These are phyloP conservation scores for Gambusia holbrooki DNA, from an alignment of 2,113 vertebrate genomes.

Conservation along the genomic window DNA sequence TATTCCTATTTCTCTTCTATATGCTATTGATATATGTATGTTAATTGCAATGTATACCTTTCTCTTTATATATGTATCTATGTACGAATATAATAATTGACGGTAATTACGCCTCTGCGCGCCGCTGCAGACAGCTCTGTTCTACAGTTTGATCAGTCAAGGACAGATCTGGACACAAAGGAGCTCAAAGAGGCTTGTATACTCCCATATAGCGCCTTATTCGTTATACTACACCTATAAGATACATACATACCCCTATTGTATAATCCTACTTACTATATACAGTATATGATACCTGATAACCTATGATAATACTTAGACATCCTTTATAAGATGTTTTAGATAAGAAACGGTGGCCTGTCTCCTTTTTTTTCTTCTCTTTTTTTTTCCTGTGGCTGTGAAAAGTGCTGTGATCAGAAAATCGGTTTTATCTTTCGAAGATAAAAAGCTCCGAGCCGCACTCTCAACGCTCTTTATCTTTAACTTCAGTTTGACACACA, in stretches of 20 bases:
- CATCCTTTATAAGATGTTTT: conserved; percentile 75
- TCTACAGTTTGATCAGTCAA: conserved; percentile 8
- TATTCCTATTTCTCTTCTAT: conserved; percentile 82
- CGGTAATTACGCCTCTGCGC: conserved; percentile 77
- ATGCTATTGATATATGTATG: conserved; percentile 86
- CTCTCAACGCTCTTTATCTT: conserved; percentile 27
- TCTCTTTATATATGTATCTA: conserved; percentile 83
- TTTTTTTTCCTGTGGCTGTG: conserved; percentile 49
- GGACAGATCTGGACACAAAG: conserved; percentile 16
- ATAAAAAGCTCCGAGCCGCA: not conserved
- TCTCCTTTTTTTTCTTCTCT: conserved; percentile 39
- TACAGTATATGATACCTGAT: conserved; percentile 78
- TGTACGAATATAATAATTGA: conserved; percentile 82
- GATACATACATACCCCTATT: conserved; percentile 81
- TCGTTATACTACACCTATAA: conserved; percentile 78
- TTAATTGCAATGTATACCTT: conserved; percentile 85
- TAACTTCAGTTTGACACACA: not conserved
- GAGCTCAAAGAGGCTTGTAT: conserved; percentile 77
- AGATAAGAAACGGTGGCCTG: conserved; percentile 75
- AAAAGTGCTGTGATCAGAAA: conserved; percentile 48
- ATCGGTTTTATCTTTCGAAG: conserved; percentile 22
- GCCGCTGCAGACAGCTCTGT: conserved; percentile 55
- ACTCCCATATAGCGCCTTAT: conserved; percentile 81
- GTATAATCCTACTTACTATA: conserved; percentile 81
- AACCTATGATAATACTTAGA: conserved; percentile 79